Percentiles rank a stretch among this genome's conserved stretches.
phyloP scores from a whole-genome alignment of 2,113 vertebrate genomes.

The Archilochus colubris region DNA sequence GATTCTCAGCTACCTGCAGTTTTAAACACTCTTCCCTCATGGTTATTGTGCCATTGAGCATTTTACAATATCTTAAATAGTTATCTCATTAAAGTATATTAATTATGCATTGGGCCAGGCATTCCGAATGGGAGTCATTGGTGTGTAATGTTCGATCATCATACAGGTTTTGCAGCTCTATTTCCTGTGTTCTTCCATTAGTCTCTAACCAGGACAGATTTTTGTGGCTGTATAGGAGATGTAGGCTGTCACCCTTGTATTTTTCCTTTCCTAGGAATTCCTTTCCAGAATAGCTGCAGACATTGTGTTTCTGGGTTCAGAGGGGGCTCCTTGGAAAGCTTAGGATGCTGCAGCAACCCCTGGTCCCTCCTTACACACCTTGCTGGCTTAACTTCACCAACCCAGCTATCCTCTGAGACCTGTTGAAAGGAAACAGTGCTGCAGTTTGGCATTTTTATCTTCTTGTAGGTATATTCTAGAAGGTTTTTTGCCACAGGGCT shows the following conservation, averaged over 20 bases:
- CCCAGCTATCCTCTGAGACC: not conserved
- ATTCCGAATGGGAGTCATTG: not conserved
- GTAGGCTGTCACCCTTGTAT: not conserved
- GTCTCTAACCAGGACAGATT: not conserved
- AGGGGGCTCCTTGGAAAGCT: not conserved
- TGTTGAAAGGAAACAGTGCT: not conserved
- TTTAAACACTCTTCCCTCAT: not conserved
- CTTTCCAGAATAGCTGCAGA: not conserved
- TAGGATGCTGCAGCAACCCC: not conserved
- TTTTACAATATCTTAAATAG: slow-evolving; percentile 9
- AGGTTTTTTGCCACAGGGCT: not conserved
- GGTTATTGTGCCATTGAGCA: not conserved
- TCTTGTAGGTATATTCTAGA: not conserved
- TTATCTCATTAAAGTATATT: slow-evolving; percentile 12
- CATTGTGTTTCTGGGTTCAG: not conserved
- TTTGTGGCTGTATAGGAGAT: not conserved
- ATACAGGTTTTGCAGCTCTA: not conserved
- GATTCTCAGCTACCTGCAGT: not conserved
- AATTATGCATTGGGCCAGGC: not conserved
- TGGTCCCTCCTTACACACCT: not conserved
- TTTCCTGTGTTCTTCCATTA: not conserved
- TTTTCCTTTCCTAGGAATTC: not conserved
- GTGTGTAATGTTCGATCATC: not conserved
- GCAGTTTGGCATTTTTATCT: not conserved
- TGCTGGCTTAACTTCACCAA: not conserved